Base-by-base conservation (phyloP, 2,888 invertebrate genomes). In the Cephus spinipes region DNA sequence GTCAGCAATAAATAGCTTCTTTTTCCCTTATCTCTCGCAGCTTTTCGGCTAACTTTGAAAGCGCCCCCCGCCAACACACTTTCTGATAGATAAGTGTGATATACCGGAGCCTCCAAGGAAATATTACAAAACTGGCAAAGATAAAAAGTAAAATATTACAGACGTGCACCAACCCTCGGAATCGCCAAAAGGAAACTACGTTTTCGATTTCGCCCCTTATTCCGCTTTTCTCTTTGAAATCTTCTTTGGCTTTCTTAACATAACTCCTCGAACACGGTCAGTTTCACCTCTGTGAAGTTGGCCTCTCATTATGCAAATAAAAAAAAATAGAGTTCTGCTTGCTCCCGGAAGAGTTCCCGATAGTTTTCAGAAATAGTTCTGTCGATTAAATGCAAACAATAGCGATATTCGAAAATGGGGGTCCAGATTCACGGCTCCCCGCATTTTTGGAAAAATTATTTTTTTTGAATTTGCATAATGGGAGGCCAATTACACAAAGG, bases 41-140 rank as follows among this genome's bases (percentile, higher is more conserved):
- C 55, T 76, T 55, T 12, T 77, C 73, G 11, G n/a, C 36, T 34
- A 74, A 32, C 77, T 77, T 71, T 68, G 69, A 71, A 71, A 23
- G 74, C 23, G 33, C 40, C 9, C 33, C 12, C 34, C 75, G 69
- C 69, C 15, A 35, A 33, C 69, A 69, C 68, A 74, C 77, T 71
- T 77, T 77, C 69, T 75, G 77, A 77, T 75, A 77, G 77, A 77
- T 77, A 77, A 77, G 69, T 77, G 34, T 77, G 77, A 77, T 77
- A 77, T 69, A 77, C 77, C 77, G 77, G 34, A 3, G 36, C 69
- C 74, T 34, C 30, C 34, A 34, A 75, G 69, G 31, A 77, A 77
- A 77, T 77, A 77, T 77, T 75, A 74, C 74, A 71, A 77, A 75
- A 77, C 77, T 77, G 77, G 71, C 6, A 32, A 31, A 75, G 77